Conservation (phyloP, 1,140 invertebrate species). For the Apis florea region DNA sequence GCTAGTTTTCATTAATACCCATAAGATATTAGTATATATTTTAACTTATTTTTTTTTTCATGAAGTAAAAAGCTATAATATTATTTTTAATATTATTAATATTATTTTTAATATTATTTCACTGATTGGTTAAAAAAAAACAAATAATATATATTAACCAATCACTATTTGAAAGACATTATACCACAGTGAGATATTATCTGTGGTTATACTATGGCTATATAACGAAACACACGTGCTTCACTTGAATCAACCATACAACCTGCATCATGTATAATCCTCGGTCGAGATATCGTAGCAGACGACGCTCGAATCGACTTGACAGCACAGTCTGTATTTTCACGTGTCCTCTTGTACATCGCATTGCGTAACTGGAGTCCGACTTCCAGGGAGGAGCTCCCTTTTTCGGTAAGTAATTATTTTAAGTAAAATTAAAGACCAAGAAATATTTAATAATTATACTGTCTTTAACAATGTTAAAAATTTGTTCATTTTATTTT, state of each 20-base stretch:
- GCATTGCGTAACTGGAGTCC: constrained; percentile 73
- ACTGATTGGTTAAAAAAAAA: constrained; percentile 28
- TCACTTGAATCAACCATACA: constrained; percentile 23
- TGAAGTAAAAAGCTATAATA: not conserved
- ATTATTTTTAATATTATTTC: not conserved
- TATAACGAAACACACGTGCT: constrained; percentile 5
- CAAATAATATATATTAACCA: constrained; percentile 21
- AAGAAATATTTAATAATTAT: not conserved
- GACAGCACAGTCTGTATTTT: constrained; percentile 72
- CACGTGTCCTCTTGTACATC: constrained; percentile 72
- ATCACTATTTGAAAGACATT: constrained; percentile 4
- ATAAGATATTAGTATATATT: not conserved
- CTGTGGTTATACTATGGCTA: not conserved
- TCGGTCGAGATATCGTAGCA: constrained; percentile 68
- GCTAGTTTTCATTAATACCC: not conserved
- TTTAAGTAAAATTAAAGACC: constrained; percentile 4
- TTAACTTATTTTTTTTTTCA: not conserved
- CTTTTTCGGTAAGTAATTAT: constrained; percentile 69
- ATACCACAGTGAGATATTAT: not conserved
- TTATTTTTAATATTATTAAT: constrained; percentile 3
- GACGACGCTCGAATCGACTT: constrained; percentile 71
- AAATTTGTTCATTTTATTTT: constrained; percentile 11
- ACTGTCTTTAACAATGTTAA: not conserved
- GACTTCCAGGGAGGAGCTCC: constrained; percentile 73
- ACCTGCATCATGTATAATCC: constrained; percentile 41